Base-by-base conservation (phyloP, 1,140 invertebrate species). In the Chrysomallon squamiferum region DNA sequence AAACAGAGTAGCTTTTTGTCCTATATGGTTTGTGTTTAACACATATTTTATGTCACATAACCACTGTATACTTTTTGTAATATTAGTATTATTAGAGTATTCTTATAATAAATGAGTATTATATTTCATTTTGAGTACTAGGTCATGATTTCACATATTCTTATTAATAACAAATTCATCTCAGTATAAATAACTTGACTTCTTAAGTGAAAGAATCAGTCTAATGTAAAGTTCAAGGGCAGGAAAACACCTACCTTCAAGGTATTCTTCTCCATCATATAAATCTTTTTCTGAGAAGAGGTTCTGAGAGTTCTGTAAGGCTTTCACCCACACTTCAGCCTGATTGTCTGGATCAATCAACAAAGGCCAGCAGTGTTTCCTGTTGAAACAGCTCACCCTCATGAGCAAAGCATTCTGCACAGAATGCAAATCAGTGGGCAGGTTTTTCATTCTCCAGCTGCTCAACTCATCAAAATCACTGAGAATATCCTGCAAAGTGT, bases 291-390 rank as follows among this genome's bases (percentile, higher is more conserved):
- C 74, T 5, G 72, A 73, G 67, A 83, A 79, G 50, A 78, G 50
- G 65, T 77, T 82, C 18, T 59, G 43, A 67, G 73, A 76, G 2
- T 49, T 73, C 64, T 84, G 81, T 57, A 84, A 32, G 11, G 74
- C 66, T 52, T 75, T 78, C 20, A 85, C 77, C 82, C 82, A 83
- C 57, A 74, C 71, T 63, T 82, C 78, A 22, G 80, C 79, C 62
- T 81, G 80, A 62, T 80, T 80, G 57, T 86, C 84, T 7, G 84
- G 84, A 59, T 86, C 84, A 50, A 84, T 74, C 18, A 86, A 62
- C 15, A 84, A 67, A 3, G 84, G 83, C 83, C 84, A 86, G 69
- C 74, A 80, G 68, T 81, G 75, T 62, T 81, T 81, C 38, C 76
- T 64, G 62, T 85, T 82, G 65, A 77, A 66, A 59, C 71, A 77